Evolutionary conservation across 2,888 invertebrate species (phyloP).

Genomic region (Poecilus cupreus): DNA sequence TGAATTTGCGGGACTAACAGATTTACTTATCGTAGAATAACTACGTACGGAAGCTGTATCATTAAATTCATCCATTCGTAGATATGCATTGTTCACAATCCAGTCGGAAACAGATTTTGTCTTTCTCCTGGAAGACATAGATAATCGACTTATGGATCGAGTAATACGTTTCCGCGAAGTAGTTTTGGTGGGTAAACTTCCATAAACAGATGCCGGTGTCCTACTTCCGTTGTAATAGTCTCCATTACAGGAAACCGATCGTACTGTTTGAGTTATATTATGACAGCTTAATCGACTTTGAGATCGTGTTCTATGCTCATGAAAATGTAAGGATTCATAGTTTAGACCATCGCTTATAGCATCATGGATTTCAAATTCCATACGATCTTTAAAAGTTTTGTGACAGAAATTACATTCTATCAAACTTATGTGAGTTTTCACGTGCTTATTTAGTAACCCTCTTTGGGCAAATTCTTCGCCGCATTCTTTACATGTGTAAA

Average conservation of each 20-base stretch:
- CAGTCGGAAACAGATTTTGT: conserved; percentile 14
- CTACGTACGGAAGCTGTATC: background rate
- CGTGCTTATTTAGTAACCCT: conserved; percentile 27
- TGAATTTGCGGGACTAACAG: background rate
- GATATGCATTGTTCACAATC: conserved; percentile 30
- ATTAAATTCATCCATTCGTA: conserved; percentile 17
- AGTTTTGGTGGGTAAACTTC: background rate
- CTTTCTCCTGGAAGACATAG: conserved; percentile 15
- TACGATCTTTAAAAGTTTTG: conserved; percentile 42
- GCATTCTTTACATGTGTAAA: conserved; percentile 44
- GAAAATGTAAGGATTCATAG: conserved; percentile 10
- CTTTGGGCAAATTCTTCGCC: conserved; percentile 28
- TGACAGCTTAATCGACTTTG: conserved; percentile 51
- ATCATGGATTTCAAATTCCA: conserved; percentile 48
- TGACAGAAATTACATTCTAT: conserved; percentile 44
- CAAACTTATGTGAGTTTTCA: conserved; percentile 19
- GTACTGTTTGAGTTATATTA: background rate
- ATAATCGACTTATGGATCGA: conserved; percentile 11
- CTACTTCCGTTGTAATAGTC: background rate
- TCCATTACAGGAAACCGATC: conserved; percentile 34
- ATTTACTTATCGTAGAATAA: background rate
- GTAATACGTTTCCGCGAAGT: background rate
- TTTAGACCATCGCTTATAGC: conserved; percentile 43
- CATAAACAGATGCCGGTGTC: background rate
- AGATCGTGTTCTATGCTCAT: conserved; percentile 46